Evolutionary conservation across 2,797 vertebrate species (phyloP), one percentile per base, ranked within the genome.

Genomic region (Hydrolagus colliei): DNA sequence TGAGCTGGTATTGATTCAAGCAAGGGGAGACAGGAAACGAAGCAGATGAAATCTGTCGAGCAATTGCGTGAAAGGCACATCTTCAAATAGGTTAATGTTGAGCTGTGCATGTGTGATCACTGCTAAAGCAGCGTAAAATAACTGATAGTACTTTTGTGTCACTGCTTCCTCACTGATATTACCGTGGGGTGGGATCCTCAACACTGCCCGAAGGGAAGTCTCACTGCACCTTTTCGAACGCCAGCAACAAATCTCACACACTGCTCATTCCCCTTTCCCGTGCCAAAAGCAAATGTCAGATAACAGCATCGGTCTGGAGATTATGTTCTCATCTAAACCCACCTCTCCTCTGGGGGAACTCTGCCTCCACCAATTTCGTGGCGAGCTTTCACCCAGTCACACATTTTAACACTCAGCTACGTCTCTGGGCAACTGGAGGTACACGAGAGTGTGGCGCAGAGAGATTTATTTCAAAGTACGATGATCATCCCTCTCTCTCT

Each of bases 1-100:
- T 13, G 61, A 80, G 32, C 63, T 63, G 16, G 65, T 71, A 67
- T 41, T 84, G 79, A 71, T 71, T 35, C 35, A 16, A 32, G 75
- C 74, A 41, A 41, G 41, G 11, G 41, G 59, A 76, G 41, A 59
- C 35, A 10, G 41, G 65, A 63, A 52, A 41, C 68, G 9, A 84
- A 63, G 67, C 65, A 52, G 35, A 16, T 84, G 79, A 71, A 84
- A 67, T 67, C 63, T 84, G 65, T 84, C 71, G 79, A 84, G 65
- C 18, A 52, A 84, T 67, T 32, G 32, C 62, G 63, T 71, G 65
- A 84, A 16, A 32, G 65, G 65, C 32, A 32, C 9, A 16, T 84
- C 65, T 52, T 84, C 62, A 84, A 67, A n/a, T 68, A 71, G 62
- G 16, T 84, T 84, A 18, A 84, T 84, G 79, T 52, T 10, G 18